Conservation (phyloP, 2,113 vertebrate species). For the Callospermophilus lateralis region DNA sequence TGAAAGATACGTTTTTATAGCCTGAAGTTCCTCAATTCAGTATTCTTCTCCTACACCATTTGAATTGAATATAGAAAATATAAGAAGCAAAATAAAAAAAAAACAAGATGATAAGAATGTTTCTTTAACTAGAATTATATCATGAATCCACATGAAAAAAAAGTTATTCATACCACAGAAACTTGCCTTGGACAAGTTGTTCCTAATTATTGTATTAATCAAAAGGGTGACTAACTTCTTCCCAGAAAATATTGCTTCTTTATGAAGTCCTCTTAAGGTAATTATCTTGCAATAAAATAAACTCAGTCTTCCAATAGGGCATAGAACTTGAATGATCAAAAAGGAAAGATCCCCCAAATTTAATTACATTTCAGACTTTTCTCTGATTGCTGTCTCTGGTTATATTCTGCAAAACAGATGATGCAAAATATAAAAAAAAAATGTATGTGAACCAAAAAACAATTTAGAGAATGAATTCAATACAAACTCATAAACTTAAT, state of each 20-base stretch:
- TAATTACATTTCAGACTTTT: constrained; percentile 71
- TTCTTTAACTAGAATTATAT: constrained; percentile 38
- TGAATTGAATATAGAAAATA: constrained; percentile 14
- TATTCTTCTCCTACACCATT: not conserved
- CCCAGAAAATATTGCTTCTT: constrained; percentile 57
- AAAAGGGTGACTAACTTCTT: constrained; percentile 34
- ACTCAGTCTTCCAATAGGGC: constrained; percentile 30
- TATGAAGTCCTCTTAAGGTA: constrained; percentile 59
- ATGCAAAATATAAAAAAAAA: constrained; percentile 65
- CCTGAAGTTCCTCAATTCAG: constrained; percentile 7
- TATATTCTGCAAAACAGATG: constrained; percentile 58
- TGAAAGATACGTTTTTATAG: not conserved
- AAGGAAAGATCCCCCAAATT: constrained; percentile 55
- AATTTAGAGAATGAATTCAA: not conserved
- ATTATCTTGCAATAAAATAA: constrained; percentile 64
- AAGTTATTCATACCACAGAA: constrained; percentile 35
- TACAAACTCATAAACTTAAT: constrained; percentile 21
- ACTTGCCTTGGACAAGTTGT: not conserved
- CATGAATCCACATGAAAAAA: not conserved
- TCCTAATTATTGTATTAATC: constrained; percentile 59
- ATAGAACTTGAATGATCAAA: constrained; percentile 59
- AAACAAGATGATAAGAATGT: constrained; percentile 11
- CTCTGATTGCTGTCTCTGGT: constrained; percentile 22
- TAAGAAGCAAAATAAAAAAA: constrained; percentile 8
- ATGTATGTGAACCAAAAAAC: constrained; percentile 3